Evolutionary conservation across 2,797 vertebrate genomes (phyloP), one percentile per base, ranked within the genome.

Genomic region (Onychomys leucogaster): DNA sequence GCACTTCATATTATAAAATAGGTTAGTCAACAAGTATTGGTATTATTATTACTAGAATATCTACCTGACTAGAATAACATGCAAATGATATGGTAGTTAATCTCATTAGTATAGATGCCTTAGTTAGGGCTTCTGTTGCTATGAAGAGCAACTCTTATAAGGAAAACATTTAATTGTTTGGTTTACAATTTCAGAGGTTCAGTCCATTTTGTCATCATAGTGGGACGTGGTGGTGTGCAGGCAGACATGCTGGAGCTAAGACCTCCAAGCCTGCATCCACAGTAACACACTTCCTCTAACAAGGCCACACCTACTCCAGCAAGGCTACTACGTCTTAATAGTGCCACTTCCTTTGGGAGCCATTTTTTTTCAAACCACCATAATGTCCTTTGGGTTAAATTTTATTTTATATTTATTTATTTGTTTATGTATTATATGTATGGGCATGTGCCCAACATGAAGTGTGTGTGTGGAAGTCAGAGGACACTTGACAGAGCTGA

Each of bases 1-100:
- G 9, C 94, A 37, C 96, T 89, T 96, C 25, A 57, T 89, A 19
- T 85, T 93, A 73, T 61, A 78, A 92, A 91, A 46, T 76, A 95
- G 61, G 84, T 96, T 6, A 95, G 16, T 94, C 76, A 89, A 0
- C 46, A 94, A 43, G 5, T 86, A 16, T 29, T 94, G 75, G 67
- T 89, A 94, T 91, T 90, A 81, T 55, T 94, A 43, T 71, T 57
- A 55, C 14, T 55, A 55, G 52, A 55, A 55, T 55, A 55, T 55
- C 59, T 88, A 41, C 90, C 43, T 94, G n/a, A 84, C 29, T 92
- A 88, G 91, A 82, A n/a, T 76, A 91, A 52, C 69, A 88, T 11
- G 41, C 46, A 92, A 87, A 77, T 76, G 77, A 32, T 55, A 27
- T 86, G 82, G 59, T 94, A 69, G 43, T 91, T 94, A 76, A 63